Base-by-base conservation (phyloP, 1,140 invertebrate genomes). In the Calephelis virginiensis region DNA sequence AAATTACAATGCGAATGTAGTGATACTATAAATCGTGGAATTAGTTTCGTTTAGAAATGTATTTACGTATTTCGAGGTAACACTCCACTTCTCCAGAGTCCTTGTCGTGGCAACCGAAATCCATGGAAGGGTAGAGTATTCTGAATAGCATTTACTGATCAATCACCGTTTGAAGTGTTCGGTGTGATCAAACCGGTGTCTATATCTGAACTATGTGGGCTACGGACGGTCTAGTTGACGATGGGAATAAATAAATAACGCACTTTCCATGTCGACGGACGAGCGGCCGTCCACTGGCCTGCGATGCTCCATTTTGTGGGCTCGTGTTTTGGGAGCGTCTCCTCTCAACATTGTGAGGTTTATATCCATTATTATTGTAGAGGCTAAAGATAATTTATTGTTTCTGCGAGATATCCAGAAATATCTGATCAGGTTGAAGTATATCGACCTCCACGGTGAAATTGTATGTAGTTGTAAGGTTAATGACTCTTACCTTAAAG, bases 1-100 rank as follows among this genome's bases (percentile, higher is more conserved):
- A 79, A 90, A 89, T 89, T 85, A 89, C 84, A 88, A 87, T 88
- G 76, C 81, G 72, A 79, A 70, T 74, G 78, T 74, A 69, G 70
- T 75, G 77, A 82, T 76, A 81, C 78, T 74, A 73, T 69, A 71
- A 80, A 80, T 80, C 70, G 76, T 75, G 66, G 75, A 72, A 78
- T 71, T 69, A 72, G 67, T 80, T 82, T 74, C 76, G 83, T 77
- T 83, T 85, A 85, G 74, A 77, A 81, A 80, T 75, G 69, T 89
- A 90, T 88, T 91, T 91, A 92, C 90, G 88, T 86, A 92, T 89
- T 90, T 92, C 91, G 70, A 92, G 78, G 83, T 90, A 92, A 84
- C 89, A 92, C 82, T 92, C 91, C 86, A 91, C 85, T 82, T 91
- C 89, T 67, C 91, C 91, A 43, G 91, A 91, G 70, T 90, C 85